Evolutionary conservation across 2,888 invertebrate genomes (phyloP).

Genomic region (Lepidochrysops patricia): DNA sequence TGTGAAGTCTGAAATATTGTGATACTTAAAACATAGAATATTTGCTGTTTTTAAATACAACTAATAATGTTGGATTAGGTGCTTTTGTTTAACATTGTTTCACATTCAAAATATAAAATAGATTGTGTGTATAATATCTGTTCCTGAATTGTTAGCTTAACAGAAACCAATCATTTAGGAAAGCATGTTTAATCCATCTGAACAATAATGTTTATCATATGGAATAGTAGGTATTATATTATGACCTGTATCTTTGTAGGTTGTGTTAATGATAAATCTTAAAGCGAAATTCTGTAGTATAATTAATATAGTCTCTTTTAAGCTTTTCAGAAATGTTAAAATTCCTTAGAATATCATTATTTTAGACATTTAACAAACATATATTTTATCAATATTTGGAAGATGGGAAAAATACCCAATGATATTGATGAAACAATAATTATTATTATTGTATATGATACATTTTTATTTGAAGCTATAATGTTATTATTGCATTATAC

Average conservation of each 20-base stretch:
- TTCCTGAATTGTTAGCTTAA: background rate
- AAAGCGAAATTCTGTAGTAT: too few relatives aligned
- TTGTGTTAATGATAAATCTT: too few relatives aligned
- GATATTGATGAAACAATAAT: background rate
- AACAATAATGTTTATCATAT: too few relatives aligned
- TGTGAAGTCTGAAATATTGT: conserved; percentile 54
- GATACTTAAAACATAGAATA: conserved; percentile 34
- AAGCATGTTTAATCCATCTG: background rate
- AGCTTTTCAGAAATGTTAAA: too few relatives aligned
- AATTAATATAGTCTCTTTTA: too few relatives aligned
- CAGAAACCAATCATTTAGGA: background rate
- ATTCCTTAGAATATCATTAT: background rate
- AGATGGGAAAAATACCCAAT: background rate
- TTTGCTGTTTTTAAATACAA: background rate
- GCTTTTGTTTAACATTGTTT: background rate
- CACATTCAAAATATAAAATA: background rate
- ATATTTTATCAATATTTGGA: background rate
- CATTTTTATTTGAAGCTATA: background rate
- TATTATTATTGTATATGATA: background rate
- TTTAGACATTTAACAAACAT: background rate
- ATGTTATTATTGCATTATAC: background rate
- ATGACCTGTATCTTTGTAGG: too few relatives aligned
- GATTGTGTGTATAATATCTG: background rate
- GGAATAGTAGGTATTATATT: too few relatives aligned
- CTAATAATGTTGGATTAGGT: background rate